Base-by-base conservation (phyloP, 1,140 invertebrate genomes). In the Trachelipus rathkii region DNA sequence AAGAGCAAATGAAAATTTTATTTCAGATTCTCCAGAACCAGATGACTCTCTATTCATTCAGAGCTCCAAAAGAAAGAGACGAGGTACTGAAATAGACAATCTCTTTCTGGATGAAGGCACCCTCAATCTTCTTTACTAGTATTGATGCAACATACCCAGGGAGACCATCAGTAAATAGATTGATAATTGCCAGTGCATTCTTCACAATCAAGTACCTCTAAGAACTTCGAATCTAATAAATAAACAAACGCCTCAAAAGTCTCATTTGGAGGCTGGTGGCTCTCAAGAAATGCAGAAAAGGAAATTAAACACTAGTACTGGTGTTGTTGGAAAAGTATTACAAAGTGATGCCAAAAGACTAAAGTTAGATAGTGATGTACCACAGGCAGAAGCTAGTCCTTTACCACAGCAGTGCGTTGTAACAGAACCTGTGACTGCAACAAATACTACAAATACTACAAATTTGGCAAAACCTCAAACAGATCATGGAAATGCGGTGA, bases 51-150 rank as follows among this genome's bases (percentile, higher is more conserved):
- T 77, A 44, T 77, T 71, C n/a, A 77, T 74, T 24, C 66, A 50
- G 23, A 69, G 21, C 10, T 66, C 72, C 9, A 79, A 78, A 70
- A 76, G 77, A 72, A 81, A 76, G 45, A 75, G 69, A 73, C 68
- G 73, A 70, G 71, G 72, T 11, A 77, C 71, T 24, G 81, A 81
- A 72, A 19, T 75, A 4, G 76, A 81, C 50, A 81, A 46, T 13
- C 74, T 81, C 43, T 81, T 78, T 45, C 71, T 77, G 75, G 79
- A 81, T 77, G 79, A 81, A 75, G 79, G 79, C 8, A 68, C 78
- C 0, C 50, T 81, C 9, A 81, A 81, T 69, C 69, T 81, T 4
- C 44, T 81, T n/a, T 7, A 81, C 79, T 7, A 78, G 79, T 72
- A 67, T 76, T 13, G 75, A 77, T 24, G 68, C 72, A 21, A 44